A percentile compares a stretch with the other conserved stretches of the same genome.
phyloP scores from a whole-genome alignment of 2,113 vertebrate genomes.

The Malurus alboscapulatus region DNA sequence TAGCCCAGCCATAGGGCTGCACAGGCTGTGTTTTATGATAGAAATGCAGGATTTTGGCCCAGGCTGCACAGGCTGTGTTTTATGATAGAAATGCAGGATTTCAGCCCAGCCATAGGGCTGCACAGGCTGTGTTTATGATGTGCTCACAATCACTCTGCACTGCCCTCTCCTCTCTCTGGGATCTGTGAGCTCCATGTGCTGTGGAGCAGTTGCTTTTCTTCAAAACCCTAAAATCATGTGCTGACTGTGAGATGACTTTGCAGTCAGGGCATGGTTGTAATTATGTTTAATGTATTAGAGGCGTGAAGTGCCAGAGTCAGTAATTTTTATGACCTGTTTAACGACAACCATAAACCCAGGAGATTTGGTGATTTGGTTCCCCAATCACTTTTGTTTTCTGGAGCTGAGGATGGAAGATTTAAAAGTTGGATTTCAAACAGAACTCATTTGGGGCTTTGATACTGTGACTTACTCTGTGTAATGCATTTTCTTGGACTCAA shows the following conservation, averaged over 20 bases:
- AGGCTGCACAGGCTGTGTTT: no score
- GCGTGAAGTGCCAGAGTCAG: conserved; percentile 7
- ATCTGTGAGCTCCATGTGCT: not conserved
- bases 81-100: not conserved
- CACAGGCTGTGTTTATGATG: not conserved
- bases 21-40: no score
- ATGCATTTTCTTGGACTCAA: not conserved
- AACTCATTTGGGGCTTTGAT: not conserved
- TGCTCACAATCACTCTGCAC: not conserved
- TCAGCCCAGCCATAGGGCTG: not conserved
- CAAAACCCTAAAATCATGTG: not conserved
- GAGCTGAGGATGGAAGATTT: not conserved
- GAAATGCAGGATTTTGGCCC: no score
- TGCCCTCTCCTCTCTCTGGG: not conserved
- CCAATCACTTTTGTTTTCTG: not conserved
- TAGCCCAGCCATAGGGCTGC: no score
- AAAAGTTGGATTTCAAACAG: not conserved
- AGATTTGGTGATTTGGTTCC: not conserved
- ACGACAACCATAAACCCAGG: conserved; percentile 17
- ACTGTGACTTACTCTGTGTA: not conserved
- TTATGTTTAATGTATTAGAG: conserved; percentile 38
- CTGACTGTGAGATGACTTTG: conserved; percentile 9
- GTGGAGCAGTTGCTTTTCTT: not conserved
- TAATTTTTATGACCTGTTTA: conserved; percentile 60
- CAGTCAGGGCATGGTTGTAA: not conserved